Base-by-base conservation (phyloP, 37 sponge, comb jelly and placozoan genomes). In the Diacarnus erythraeanus region DNA sequence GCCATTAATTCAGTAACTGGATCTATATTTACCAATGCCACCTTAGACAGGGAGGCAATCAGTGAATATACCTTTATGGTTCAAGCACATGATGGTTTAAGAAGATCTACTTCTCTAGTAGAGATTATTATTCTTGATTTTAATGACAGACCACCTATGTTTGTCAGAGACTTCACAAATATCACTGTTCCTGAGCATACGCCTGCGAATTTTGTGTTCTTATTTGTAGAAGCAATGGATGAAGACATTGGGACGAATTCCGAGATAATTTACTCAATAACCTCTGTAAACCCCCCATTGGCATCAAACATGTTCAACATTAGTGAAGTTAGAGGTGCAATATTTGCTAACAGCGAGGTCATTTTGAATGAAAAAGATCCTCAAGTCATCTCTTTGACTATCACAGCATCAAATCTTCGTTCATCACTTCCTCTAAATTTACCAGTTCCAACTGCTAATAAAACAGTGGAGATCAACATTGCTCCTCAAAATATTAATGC, bases 391-490 rank as follows among this genome's bases (percentile, higher is more conserved):
- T 72, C 23, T 38, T 67, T 89, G 4, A 67, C 63, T 1, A 33
- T 93, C 33, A 57, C 47, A 43, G 94, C 90, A 33, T 82, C 75
- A 20, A 85, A 93, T 57, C 76, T 75, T 33, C 86, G 82, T 3
- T 77, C 94, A 15, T 58, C 25, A 38, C 51, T 47, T 47, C 51
- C 51, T 15, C 6, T 12, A 47, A 47, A 47, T 47, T 12, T 47
- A 47, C 12, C 51, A 15, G 51, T 47, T 47, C 51, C 51, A 6
- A 47, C 51, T 47, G 51, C 6, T 12, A 47, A 15, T 6, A 12
- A 6, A 47, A 47, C 51, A 15, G 6, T 47, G 51, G 51, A 15
- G 51, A 47, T 76, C 3, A 69, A 35, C 27, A 51, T 80, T 9
- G 57, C 57, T 21, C 69, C 68, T 41, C 36, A 69, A 6, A 80